These are phyloP conservation scores for Meteorus colon DNA, from an alignment of 2,888 invertebrate species.

Conservation along the genomic window DNA sequence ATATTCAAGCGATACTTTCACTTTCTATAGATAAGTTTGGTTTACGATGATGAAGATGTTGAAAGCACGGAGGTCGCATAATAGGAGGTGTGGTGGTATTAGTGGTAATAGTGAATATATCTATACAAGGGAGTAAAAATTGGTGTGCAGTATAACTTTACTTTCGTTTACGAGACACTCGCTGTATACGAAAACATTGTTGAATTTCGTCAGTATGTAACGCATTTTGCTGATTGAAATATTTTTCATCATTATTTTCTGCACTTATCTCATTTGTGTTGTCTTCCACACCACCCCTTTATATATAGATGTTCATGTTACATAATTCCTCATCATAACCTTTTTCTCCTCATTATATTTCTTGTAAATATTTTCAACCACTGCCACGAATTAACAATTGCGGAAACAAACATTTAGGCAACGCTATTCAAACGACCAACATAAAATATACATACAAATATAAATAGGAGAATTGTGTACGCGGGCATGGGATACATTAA, in stretches of 20 bases:
- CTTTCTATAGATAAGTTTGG: background rate
- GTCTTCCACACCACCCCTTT: background rate
- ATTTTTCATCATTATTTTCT: conserved; percentile 68
- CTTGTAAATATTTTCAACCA: too few species aligned
- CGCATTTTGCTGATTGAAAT: conserved; percentile 72
- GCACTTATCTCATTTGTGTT: conserved; percentile 17
- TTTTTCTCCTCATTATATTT: too few species aligned
- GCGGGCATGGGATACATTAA: too few species aligned
- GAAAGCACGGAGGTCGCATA: background rate
- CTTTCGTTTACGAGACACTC: background rate
- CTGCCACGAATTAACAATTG: too few species aligned
- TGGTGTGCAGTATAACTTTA: background rate
- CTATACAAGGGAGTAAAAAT: background rate
- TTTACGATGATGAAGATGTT: background rate
- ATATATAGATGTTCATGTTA: too few species aligned
- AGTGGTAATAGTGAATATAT: background rate
- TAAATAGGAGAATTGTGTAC: too few species aligned
- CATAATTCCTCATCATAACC: too few species aligned
- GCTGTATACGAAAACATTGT: background rate
- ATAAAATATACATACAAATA: too few species aligned
- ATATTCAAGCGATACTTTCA: background rate
- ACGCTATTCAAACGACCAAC: too few species aligned
- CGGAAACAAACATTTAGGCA: too few species aligned
- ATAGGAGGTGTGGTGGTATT: background rate
- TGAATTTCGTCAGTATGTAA: conserved; percentile 61